These are phyloP conservation scores for Pyrrhosoma nymphula DNA, from an alignment of 2,888 invertebrate genomes.

Conservation along the genomic window DNA sequence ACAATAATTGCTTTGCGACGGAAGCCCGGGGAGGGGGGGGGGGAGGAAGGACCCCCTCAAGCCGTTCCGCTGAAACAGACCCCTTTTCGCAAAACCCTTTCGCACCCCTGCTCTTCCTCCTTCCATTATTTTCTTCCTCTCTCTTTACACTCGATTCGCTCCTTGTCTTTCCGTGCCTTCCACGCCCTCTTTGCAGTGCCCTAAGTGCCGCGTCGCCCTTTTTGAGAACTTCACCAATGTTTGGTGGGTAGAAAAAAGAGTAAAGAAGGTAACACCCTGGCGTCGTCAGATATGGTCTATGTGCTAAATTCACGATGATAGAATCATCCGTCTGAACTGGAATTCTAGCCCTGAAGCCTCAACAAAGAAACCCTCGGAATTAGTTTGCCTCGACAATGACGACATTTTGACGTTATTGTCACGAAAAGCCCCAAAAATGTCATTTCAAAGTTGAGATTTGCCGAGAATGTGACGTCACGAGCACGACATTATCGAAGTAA, in stretches of 20 bases:
- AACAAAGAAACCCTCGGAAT: neutral
- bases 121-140: conserved; percentile 25
- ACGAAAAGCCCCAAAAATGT: too few species aligned
- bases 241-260: too few species aligned
- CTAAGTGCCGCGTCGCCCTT: neutral
- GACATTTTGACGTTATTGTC: too few species aligned
- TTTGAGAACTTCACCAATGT: too few species aligned
- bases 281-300: too few species aligned
- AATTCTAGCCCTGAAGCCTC: neutral
- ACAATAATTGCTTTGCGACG: conserved; percentile 66
- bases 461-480: too few species aligned
- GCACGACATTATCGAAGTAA: too few species aligned
- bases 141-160: neutral
- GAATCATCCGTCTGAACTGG: too few species aligned
- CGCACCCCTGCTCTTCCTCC: conserved; percentile 29
- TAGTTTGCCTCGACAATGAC: too few species aligned
- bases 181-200: neutral
- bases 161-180: neutral
- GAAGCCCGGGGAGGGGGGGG: neutral
- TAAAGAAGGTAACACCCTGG: too few species aligned
- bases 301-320: too few species aligned
- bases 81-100: conserved; percentile 29
- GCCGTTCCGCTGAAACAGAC: conserved; percentile 37
- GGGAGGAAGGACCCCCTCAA: conserved; percentile 51
- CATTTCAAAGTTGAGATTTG: too few species aligned